Conservation (phyloP, 1,140 invertebrate genomes). For the Augochlora pura region DNA sequence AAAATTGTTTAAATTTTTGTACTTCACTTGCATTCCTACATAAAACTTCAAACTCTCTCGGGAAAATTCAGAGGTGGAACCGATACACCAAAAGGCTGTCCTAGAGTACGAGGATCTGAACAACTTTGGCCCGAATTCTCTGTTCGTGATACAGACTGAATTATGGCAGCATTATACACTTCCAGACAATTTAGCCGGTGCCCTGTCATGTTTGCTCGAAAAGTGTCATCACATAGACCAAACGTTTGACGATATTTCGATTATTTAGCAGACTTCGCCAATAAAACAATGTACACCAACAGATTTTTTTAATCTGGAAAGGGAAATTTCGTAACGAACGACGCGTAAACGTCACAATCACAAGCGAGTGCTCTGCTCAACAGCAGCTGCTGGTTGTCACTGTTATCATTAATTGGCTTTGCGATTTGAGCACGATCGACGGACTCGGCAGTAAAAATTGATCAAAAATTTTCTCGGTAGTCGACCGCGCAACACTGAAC, state of each 20-base stretch:
- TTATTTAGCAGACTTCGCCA: not conserved
- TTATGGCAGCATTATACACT: slow-evolving; percentile 19
- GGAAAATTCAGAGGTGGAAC: slow-evolving; percentile 13
- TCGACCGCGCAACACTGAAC: not conserved
- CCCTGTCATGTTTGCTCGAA: not conserved
- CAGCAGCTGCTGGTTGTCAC: no score
- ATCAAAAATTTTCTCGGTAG: not conserved
- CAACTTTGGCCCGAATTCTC: slow-evolving; percentile 39
- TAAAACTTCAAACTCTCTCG: no score
- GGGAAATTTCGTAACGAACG: no score
- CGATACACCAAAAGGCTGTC: slow-evolving; percentile 48
- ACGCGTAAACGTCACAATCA: not conserved
- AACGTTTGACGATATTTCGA: slow-evolving; percentile 34
- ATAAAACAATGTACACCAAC: not conserved
- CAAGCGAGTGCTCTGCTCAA: no score
- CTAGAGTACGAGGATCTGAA: not conserved
- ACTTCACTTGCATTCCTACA: no score
- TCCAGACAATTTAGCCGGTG: not conserved
- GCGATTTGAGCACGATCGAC: not conserved
- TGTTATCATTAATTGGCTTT: no score
- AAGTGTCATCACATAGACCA: slow-evolving; percentile 26
- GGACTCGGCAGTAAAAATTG: not conserved
- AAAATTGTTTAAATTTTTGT: no score
- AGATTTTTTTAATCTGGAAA: not conserved
- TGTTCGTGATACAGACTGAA: slow-evolving; percentile 13